Evolutionary conservation across 2,113 vertebrate genomes (phyloP), one percentile per base, ranked within the genome.

Genomic region (Thinocorus orbignyianus): DNA sequence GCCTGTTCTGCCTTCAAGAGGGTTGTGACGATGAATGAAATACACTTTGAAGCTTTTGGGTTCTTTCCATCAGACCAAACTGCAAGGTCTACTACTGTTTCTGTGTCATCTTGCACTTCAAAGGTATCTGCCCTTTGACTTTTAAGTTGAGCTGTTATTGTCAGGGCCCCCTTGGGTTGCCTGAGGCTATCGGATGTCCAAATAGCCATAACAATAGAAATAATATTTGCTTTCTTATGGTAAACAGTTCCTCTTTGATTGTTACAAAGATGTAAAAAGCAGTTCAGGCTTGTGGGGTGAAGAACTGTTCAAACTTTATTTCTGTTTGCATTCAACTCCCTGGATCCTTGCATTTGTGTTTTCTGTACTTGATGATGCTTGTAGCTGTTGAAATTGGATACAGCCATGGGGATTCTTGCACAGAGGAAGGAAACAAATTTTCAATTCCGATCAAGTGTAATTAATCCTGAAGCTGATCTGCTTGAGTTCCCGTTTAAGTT

Each of bases 181-280:
- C 65, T 76, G 44, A 79, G 92, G 80, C 83, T 92, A 81, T 96
- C 81, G 39, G 41, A 87, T 96, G 88, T 92, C 69, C 52, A 61
- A 68, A 92, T 76, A 93, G 61, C 86, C 61, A 12, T 90, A 95
- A 86, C 57, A 87, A 78, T 55, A 95, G 72, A 88, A 96, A 95
- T 88, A 95, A 93, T 93, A 93, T 79, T 95, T 93, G 44, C 92
- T 94, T 92, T 94, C 11, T 44, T 92, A 88, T 91, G 91, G 41
- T 92, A 89, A 95, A 87, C 86, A 76, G 65, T 78, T 86, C 16
- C 55, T 76, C 8, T 72, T 81, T 64, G 42, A 61, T 84, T 86
- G 52, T 77, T 84, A 41, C 17, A 44, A 78, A 68, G 76, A 31
- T 30, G 24, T 86, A 55, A 88, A 55, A 88, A 49, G 24, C 33